These are phyloP conservation scores for Lophotis ruficrista DNA, from an alignment of 2,113 vertebrate species.

Conservation along the genomic window DNA sequence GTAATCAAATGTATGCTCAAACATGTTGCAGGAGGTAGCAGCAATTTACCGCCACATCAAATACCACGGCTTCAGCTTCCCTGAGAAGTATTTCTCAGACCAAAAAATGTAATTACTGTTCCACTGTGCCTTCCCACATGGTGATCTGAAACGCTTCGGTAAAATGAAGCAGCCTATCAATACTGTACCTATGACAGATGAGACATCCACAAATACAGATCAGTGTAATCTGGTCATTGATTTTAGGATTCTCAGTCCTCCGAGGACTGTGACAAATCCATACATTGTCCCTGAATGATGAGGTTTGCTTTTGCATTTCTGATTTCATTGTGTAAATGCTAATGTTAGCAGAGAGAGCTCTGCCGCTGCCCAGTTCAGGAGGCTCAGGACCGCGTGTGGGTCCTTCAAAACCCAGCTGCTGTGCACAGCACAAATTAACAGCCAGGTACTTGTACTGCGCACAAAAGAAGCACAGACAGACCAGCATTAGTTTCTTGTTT, in stretches of 20 bases:
- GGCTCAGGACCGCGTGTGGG: not conserved
- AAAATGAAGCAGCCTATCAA: constrained; percentile 61
- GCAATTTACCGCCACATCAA: not conserved
- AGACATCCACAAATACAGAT: not conserved
- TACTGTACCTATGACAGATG: constrained; percentile 49
- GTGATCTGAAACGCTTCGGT: not conserved
- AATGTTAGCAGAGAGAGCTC: not conserved
- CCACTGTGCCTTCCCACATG: not conserved
- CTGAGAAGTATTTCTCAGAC: not conserved
- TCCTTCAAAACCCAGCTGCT: not conserved
- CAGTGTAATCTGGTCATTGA: constrained; percentile 50
- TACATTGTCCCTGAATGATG: constrained; percentile 8
- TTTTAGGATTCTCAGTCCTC: constrained; percentile 61
- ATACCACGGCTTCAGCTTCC: not conserved
- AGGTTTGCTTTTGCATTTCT: constrained; percentile 22
- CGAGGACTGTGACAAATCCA: constrained; percentile 45
- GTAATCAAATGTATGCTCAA: not conserved
- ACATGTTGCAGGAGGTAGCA: not conserved
- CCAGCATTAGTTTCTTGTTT: not conserved
- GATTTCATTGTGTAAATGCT: not conserved
- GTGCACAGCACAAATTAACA: not conserved
- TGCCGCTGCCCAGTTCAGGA: not conserved
- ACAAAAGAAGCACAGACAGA: not conserved
- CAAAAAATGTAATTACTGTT: constrained; percentile 24
- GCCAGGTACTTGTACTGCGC: not conserved